phyloP scores from a whole-genome alignment of 2,797 vertebrate species.

The Megalops cyprinoides region DNA sequence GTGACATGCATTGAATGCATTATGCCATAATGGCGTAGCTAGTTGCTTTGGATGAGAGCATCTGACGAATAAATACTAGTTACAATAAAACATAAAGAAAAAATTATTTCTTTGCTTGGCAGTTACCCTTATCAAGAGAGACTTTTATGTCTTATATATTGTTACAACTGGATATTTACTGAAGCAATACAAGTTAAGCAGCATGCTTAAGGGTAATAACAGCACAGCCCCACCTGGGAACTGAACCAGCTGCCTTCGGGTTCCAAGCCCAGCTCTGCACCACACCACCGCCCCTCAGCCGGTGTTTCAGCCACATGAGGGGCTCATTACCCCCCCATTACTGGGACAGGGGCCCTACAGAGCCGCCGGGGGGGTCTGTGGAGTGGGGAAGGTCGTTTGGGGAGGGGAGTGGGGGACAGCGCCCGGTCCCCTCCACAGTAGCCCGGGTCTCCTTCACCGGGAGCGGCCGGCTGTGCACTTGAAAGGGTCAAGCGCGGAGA shows the following conservation, averaged over 20 bases:
- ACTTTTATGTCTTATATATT: too few species aligned
- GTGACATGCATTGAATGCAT: too few species aligned
- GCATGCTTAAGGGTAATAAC: too few species aligned
- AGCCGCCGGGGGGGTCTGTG: slow-evolving; percentile 49
- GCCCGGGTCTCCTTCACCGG: slow-evolving; percentile 9
- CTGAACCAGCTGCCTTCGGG: slow-evolving; percentile 27
- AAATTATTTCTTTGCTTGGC: neutral
- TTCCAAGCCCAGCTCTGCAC: slow-evolving; percentile 44
- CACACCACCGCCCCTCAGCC: slow-evolving; percentile 71
- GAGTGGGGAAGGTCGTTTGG: slow-evolving; percentile 50
- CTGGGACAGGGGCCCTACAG: slow-evolving; percentile 44
- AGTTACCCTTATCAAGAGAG: too few species aligned
- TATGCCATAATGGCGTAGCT: neutral
- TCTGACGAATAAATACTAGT: neutral
- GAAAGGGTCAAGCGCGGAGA: slow-evolving; percentile 57
- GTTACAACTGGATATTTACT: too few species aligned
- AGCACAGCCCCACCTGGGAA: too few species aligned
- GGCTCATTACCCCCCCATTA: slow-evolving; percentile 63
- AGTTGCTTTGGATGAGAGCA: neutral
- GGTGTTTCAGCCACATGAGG: slow-evolving; percentile 69
- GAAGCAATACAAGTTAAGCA: neutral
- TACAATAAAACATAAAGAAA: neutral
- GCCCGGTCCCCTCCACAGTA: neutral
- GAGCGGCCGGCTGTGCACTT: slow-evolving; percentile 50
- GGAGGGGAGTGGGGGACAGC: slow-evolving; percentile 19